Evolutionary conservation across 2,113 vertebrate species (phyloP).

Genomic region (Hypanus sabinus): DNA sequence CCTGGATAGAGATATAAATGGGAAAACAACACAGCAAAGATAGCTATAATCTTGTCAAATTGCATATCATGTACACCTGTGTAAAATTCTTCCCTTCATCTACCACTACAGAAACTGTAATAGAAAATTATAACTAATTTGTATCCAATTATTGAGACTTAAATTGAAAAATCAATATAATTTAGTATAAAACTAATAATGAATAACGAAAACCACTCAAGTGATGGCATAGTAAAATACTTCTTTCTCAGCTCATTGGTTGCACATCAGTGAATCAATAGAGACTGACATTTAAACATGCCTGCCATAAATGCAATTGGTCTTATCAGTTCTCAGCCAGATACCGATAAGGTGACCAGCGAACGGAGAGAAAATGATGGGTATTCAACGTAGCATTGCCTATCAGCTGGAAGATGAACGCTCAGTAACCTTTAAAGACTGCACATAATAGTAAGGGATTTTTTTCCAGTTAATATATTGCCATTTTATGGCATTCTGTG

Average conservation of each 20-base stretch:
- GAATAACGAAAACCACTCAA: neutral
- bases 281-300: conserved; percentile 24
- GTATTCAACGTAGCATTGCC: neutral
- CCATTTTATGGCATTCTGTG: neutral
- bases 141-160: neutral
- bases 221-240: neutral
- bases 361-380: neutral
- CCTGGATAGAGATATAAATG: neutral
- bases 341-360: neutral
- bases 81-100: neutral
- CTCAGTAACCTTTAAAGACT: neutral
- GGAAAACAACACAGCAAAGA: neutral
- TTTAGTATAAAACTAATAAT: conserved; percentile 17
- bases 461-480: neutral
- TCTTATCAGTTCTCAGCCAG: conserved; percentile 26
- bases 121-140: neutral
- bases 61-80: neutral
- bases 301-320: conserved; percentile 17
- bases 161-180: conserved; percentile 20
- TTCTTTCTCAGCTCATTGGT: conserved; percentile 2
- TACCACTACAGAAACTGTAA: neutral
- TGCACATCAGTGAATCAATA: conserved; percentile 31
- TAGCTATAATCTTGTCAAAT: neutral
- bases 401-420: neutral
- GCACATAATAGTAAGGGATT: neutral